phyloP scores from a whole-genome alignment of 2,797 vertebrate genomes.

The Gambusia yucatana region DNA sequence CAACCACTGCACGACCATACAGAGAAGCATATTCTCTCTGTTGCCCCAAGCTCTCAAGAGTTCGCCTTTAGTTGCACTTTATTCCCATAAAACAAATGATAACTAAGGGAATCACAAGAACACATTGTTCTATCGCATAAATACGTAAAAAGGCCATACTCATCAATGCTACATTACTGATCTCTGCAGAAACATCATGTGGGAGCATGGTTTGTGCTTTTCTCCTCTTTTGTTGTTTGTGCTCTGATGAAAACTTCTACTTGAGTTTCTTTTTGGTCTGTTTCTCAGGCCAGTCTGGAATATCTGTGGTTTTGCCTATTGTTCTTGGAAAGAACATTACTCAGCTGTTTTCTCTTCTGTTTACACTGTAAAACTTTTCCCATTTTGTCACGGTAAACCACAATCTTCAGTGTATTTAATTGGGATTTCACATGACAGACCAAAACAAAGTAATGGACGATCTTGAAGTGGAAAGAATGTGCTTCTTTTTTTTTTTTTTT shows the following conservation, averaged over 20 bases:
- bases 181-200: constrained; percentile 11
- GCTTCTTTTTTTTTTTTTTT: neutral
- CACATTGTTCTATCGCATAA: constrained; percentile 6
- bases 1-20: constrained; percentile 41
- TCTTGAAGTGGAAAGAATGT: neutral
- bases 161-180: constrained; percentile 3
- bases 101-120: constrained; percentile 43
- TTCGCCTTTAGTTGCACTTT: constrained; percentile 33
- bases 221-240: constrained; percentile 23
- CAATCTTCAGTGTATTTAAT: neutral
- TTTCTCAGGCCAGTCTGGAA: constrained; percentile 40
- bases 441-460: neutral
- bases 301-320: constrained; percentile 62
- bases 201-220: constrained; percentile 16
- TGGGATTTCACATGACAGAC: neutral
- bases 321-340: constrained; percentile 61
- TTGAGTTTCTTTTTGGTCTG: constrained; percentile 43
- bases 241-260: constrained; percentile 46
- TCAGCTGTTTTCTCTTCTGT: constrained; percentile 59
- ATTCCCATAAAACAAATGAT: constrained; percentile 18
- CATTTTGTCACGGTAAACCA: neutral
- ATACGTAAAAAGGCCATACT: constrained; percentile 25
- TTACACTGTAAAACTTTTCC: neutral
- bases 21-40: constrained; percentile 31
- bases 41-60: constrained; percentile 32